Evolutionary conservation across 2,888 invertebrate species (phyloP).

Genomic region (Drosophila testacea): DNA sequence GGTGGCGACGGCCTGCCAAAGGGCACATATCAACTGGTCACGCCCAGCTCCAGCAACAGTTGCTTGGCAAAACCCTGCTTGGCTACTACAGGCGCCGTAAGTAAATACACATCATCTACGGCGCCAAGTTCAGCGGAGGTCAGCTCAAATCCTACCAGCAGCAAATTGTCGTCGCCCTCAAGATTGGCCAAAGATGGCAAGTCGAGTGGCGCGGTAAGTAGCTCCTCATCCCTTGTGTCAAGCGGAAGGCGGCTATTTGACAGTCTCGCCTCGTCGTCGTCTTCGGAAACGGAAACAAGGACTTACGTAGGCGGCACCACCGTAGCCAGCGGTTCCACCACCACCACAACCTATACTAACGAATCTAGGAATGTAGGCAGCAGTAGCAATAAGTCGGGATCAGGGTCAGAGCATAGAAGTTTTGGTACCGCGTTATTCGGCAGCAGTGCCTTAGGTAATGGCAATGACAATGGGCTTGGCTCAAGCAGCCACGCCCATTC

Average conservation of each 20-base stretch:
- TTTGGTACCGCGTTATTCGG: constrained; percentile 78
- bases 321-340: constrained; percentile 65
- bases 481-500: constrained; percentile 25
- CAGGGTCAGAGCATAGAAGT: constrained; percentile 78
- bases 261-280: constrained; percentile 80
- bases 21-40: constrained; percentile 81
- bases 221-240: constrained; percentile 75
- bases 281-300: constrained; percentile 75
- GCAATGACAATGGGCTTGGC: constrained; percentile 59
- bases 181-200: constrained; percentile 65
- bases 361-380: constrained; percentile 81
- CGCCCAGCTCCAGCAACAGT: constrained; percentile 62
- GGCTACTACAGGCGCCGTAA: constrained; percentile 71
- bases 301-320: constrained; percentile 71
- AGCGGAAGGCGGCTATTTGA: constrained; percentile 82
- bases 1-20: constrained; percentile 80
- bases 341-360: constrained; percentile 79
- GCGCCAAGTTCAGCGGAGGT: constrained; percentile 53
- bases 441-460: constrained; percentile 69
- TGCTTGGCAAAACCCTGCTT: constrained; percentile 53
- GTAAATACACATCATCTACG: constrained; percentile 72
- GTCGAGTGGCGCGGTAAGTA: constrained; percentile 61
- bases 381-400: constrained; percentile 78
- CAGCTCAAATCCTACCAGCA: constrained; percentile 58
- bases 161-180: constrained; percentile 80